Base-by-base conservation (phyloP, 1,140 invertebrate species). In the Dinothrombium tinctorium region DNA sequence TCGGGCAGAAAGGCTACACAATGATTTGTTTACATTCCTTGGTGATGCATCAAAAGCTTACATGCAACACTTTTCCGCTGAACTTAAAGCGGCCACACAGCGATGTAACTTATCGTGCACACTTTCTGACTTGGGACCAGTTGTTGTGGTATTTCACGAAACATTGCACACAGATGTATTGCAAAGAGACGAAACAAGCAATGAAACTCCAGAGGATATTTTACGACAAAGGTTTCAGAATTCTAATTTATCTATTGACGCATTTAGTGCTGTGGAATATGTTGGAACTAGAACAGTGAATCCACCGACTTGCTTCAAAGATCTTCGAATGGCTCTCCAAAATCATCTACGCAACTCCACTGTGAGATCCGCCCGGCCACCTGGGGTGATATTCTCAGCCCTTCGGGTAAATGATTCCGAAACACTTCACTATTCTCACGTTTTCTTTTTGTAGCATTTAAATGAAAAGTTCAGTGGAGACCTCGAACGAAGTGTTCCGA, bases 131-230 rank as follows among this genome's bases (percentile, higher is more conserved):
- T 20, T 45, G 31, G 76, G 76, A 7, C 77, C 78, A 22, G 66
- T 69, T 42, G 64, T 81, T 20, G 67, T 81, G 43, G 69, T 83
- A 44, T 77, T 80, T 59, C 77, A 84, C 54, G 78, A 82, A 58
- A 80, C 78, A 2, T 59, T 64, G 40, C 68, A 80, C 49, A 81
- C 15, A 3, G 21, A n/a, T 28, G 7, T 37, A 12, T 32, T 41
- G 15, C 4, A 37, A n/a, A 22, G n/a, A 3, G 25, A 7, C 3
- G 9, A 50, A 65, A 68, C 57, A 55, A 58, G 61, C 25, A 55
- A 54, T 12, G 66, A 72, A 52, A 71, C 65, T 45, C 59, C 72
- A 2, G 74, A 77, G 55, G 69, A 74, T 37, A 59, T 73, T 37
- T 48, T 82, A 25, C 59, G 66, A 40, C 57, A 62, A 9, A 64